Evolutionary conservation across 2,113 vertebrate genomes (phyloP).

Genomic region (Aviceda subcristata): DNA sequence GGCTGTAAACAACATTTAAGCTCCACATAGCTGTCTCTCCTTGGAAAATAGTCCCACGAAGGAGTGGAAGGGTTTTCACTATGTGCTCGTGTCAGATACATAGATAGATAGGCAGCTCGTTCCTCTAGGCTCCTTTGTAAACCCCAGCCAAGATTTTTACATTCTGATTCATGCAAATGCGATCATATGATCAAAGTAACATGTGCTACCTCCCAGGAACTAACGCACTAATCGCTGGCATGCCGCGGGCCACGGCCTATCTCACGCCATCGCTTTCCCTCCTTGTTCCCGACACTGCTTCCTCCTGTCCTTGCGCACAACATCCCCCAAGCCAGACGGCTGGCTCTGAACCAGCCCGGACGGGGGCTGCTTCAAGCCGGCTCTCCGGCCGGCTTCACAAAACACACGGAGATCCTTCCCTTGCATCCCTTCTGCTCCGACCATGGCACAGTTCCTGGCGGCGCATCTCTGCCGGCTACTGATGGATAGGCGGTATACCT

Average conservation of each 20-base stretch:
- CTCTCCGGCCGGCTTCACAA: background rate
- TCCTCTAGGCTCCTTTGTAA: slow-evolving; percentile 46
- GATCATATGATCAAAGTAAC: slow-evolving; percentile 56
- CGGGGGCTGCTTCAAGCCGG: background rate
- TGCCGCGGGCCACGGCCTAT: background rate
- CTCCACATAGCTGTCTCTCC: background rate
- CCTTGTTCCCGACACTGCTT: background rate
- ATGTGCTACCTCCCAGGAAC: slow-evolving; percentile 47
- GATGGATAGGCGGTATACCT: background rate
- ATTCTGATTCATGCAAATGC: slow-evolving; percentile 54
- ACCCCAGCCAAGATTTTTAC: slow-evolving; percentile 47
- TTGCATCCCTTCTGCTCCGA: background rate
- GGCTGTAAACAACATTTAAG: slow-evolving; percentile 39
- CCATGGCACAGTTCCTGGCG: background rate
- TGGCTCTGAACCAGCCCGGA: background rate
- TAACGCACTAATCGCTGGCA: background rate
- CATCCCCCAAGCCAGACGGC: background rate
- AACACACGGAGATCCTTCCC: background rate
- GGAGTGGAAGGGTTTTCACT: slow-evolving; percentile 1
- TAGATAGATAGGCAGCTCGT: slow-evolving; percentile 7
- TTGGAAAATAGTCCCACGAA: background rate
- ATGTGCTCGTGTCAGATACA: background rate
- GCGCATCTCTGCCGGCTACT: background rate
- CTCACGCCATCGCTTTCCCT: background rate
- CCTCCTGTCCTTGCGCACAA: background rate